Conservation (phyloP, 1,140 invertebrate genomes). For the Cryptotermes secundus region DNA sequence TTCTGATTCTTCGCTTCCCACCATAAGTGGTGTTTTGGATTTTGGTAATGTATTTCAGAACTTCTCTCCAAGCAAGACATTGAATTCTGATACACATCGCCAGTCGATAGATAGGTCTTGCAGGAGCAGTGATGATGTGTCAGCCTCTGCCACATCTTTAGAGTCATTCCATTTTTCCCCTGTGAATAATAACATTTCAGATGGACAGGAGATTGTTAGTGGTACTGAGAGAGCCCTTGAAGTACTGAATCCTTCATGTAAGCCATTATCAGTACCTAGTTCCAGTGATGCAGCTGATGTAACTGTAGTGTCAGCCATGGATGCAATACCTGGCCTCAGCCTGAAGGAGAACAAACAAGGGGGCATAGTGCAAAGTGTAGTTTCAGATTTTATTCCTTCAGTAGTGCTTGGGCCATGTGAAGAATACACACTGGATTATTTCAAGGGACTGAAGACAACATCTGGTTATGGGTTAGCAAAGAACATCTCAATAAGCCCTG, state of each 20-base stretch:
- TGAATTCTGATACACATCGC: too few species aligned
- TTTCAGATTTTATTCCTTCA: conserved; percentile 39
- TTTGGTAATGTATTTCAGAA: neutral
- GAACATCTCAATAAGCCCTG: neutral
- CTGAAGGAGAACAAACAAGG: too few species aligned
- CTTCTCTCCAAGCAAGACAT: too few species aligned
- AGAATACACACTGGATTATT: conserved; percentile 54
- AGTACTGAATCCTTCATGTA: too few species aligned
- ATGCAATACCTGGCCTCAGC: too few species aligned
- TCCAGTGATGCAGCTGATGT: too few species aligned
- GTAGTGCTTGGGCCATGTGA: conserved; percentile 58
- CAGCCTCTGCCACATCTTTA: neutral
- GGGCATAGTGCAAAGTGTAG: too few species aligned
- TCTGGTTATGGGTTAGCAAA: conserved; percentile 22
- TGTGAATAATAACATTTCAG: too few species aligned
- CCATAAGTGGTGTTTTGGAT: neutral
- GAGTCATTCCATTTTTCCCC: neutral
- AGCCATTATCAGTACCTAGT: too few species aligned
- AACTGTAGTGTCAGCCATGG: too few species aligned
- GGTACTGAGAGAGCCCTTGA: too few species aligned
- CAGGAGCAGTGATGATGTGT: neutral
- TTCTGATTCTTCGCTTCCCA: neutral
- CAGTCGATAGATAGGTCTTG: neutral
- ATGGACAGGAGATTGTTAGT: too few species aligned
- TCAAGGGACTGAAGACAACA: conserved; percentile 52